These are phyloP conservation scores for Nasonia oneida DNA, from an alignment of 2,888 invertebrate genomes.

Conservation along the genomic window DNA sequence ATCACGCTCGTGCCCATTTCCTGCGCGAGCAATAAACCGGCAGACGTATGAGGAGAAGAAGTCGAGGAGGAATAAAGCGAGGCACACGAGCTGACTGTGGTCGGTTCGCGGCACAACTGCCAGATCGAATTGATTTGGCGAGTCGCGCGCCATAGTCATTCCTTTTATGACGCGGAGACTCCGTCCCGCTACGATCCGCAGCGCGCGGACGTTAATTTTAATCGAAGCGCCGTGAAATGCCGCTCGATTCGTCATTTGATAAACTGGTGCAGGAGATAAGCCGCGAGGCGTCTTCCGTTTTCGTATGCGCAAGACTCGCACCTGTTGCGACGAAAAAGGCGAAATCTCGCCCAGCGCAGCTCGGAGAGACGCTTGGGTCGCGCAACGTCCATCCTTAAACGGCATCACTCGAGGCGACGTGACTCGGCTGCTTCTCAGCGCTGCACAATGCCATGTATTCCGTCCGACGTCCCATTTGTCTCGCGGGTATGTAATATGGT, in stretches of 20 bases:
- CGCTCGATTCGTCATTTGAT: not conserved
- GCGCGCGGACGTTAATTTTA: not conserved
- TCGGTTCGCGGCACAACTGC: constrained; percentile 6
- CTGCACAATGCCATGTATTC: not conserved
- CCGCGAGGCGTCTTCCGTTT: no score
- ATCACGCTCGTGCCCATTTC: not conserved
- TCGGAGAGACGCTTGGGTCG: not conserved
- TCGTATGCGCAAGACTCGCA: not conserved
- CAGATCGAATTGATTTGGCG: constrained; percentile 46
- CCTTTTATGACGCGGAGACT: not conserved
- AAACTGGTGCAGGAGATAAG: not conserved
- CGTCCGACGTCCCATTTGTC: not conserved
- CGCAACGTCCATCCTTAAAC: not conserved
- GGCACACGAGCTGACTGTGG: no score
- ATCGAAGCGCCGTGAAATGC: constrained; percentile 1
- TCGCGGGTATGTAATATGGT: not conserved
- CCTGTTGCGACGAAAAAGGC: not conserved
- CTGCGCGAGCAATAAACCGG: not conserved
- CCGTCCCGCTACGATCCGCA: constrained; percentile 4
- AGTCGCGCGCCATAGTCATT: not conserved
- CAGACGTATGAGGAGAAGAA: not conserved
- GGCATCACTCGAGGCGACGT: not conserved
- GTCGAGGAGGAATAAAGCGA: no score
- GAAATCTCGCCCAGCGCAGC: not conserved
- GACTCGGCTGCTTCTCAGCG: not conserved